phyloP scores from a whole-genome alignment of 2,797 vertebrate genomes.

The Crax fasciolata region DNA sequence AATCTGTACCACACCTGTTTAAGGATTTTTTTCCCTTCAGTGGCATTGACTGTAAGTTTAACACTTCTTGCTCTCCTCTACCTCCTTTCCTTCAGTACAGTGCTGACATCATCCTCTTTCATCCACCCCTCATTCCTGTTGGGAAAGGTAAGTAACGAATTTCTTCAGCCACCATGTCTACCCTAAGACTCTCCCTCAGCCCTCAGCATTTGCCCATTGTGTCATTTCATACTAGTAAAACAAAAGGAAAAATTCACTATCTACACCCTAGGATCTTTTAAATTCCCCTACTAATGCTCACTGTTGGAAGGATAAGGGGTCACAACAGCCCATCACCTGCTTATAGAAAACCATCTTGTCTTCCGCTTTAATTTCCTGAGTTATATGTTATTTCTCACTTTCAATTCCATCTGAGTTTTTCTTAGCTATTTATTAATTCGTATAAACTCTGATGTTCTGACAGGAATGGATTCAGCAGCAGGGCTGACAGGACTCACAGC shows the following conservation, averaged over 20 bases:
- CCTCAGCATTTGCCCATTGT: background rate
- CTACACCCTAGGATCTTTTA: background rate
- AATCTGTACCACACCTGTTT: background rate
- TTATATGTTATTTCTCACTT: background rate
- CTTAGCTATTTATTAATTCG: background rate
- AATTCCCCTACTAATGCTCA: background rate
- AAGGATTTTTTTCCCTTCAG: background rate
- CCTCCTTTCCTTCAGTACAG: background rate
- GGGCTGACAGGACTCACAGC: background rate
- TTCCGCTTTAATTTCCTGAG: background rate
- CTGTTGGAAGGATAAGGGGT: background rate
- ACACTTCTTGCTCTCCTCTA: background rate
- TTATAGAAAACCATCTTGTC: background rate
- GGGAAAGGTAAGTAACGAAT: background rate
- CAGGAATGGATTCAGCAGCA: background rate
- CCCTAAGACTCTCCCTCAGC: background rate
- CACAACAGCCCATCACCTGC: background rate
- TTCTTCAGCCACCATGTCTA: background rate
- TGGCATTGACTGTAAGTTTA: background rate
- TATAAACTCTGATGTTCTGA: background rate
- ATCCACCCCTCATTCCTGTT: background rate
- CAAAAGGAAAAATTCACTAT: background rate
- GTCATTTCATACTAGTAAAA: background rate
- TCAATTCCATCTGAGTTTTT: background rate
- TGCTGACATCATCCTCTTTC: background rate